Conservation (phyloP, 2,113 vertebrate species). For the Perca flavescens region DNA sequence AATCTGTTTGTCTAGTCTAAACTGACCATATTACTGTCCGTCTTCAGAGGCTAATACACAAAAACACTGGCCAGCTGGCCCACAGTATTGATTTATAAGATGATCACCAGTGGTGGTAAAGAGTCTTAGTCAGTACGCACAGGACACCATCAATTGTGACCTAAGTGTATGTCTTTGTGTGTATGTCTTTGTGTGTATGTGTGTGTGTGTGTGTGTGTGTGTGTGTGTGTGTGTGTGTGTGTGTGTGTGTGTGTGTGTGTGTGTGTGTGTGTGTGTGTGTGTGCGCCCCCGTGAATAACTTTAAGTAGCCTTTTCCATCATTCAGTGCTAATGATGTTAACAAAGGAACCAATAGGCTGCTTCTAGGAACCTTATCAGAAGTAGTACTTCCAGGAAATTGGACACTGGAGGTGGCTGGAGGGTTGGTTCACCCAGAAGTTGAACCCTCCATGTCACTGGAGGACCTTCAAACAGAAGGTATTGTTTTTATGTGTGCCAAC, state of each 20-base stretch:
- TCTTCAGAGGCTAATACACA: slow-evolving; percentile 76
- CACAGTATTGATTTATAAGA: slow-evolving; percentile 81
- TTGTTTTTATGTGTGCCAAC: slow-evolving; percentile 9
- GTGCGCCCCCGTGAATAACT: slow-evolving; percentile 26
- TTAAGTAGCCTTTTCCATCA: slow-evolving; percentile 71
- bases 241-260: slow-evolving; percentile 22
- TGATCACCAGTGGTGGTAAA: slow-evolving; percentile 78
- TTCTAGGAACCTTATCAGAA: slow-evolving; percentile 79
- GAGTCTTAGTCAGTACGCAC: slow-evolving; percentile 68
- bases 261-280: slow-evolving; percentile 20
- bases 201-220: slow-evolving; percentile 13
- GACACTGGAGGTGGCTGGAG: slow-evolving; percentile 53
- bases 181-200: slow-evolving; percentile 32
- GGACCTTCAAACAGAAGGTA: slow-evolving; percentile 28
- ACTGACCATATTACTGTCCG: slow-evolving; percentile 81
- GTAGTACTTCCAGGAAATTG: slow-evolving; percentile 78
- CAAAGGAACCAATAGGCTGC: slow-evolving; percentile 64
- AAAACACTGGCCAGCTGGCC: slow-evolving; percentile 84
- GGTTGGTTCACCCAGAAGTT: slow-evolving; percentile 67
- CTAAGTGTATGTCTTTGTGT: slow-evolving; percentile 40
- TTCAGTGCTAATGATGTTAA: slow-evolving; percentile 77
- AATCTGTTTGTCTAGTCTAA: slow-evolving; percentile 81
- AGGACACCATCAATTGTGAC: slow-evolving; percentile 63
- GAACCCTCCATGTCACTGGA: slow-evolving; percentile 25
- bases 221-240: slow-evolving; percentile 34